A percentile compares a stretch with the other conserved stretches of the same genome.
These are phyloP conservation scores for Lacerta bilineata DNA, from an alignment of 2,797 vertebrate genomes.

Conservation along the genomic window DNA sequence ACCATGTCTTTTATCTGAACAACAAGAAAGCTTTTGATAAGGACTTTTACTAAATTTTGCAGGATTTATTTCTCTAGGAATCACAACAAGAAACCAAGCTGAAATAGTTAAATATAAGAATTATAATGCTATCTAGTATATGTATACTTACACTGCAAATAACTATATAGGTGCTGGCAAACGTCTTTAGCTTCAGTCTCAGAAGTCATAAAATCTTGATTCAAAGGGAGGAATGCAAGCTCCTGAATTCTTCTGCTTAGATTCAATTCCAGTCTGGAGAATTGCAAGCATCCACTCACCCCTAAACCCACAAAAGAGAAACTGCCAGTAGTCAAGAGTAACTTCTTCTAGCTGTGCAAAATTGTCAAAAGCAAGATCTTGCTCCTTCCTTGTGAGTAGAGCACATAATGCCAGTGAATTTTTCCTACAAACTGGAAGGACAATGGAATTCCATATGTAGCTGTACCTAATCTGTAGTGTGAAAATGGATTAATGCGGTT, in stretches of 20 bases:
- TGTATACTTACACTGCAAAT: not conserved
- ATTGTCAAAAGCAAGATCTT: no score
- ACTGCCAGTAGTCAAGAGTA: no score
- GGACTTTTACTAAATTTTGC: not conserved
- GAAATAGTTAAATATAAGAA: not conserved
- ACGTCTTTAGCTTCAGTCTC: not conserved
- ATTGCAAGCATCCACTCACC: not conserved
- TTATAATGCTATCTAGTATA: not conserved
- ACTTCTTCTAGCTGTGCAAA: not conserved
- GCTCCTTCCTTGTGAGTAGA: no score
- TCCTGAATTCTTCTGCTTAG: not conserved
- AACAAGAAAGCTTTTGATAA: not conserved
- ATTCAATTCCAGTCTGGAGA: constrained; percentile 1
- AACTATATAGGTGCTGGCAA: not conserved
- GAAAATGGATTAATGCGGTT: no score
- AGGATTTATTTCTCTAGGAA: not conserved
- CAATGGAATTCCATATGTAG: no score
- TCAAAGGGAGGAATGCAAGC: not conserved
- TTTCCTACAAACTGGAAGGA: no score
- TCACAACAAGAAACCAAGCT: not conserved
- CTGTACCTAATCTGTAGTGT: no score
- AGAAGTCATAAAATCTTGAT: not conserved
- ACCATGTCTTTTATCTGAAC: not conserved
- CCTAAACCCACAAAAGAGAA: not conserved
- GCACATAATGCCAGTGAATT: no score